Evolutionary conservation across 1,140 invertebrate genomes (phyloP).

Genomic region (Drosophila mojavensis): DNA sequence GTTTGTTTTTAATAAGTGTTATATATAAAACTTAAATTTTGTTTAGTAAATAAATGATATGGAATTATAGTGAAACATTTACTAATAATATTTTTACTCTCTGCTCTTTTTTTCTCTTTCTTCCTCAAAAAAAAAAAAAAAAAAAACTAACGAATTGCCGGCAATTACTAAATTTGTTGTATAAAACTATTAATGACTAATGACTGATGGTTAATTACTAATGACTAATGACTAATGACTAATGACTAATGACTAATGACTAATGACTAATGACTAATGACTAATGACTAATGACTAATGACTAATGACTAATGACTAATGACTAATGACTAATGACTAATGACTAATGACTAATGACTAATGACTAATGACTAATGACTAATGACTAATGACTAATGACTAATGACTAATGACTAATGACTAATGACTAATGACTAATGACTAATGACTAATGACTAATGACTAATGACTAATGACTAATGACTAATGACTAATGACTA

Average conservation of each 20-base stretch:
- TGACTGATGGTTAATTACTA: background rate
- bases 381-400: conserved; percentile 1
- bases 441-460: conserved; percentile 7
- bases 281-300: background rate
- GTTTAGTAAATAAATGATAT: background rate
- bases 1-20: conserved; percentile 42
- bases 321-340: conserved; percentile 1
- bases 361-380: background rate
- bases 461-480: background rate
- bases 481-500: conserved; percentile 1
- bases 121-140: conserved; percentile 22
- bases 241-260: conserved; percentile 3
- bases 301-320: conserved; percentile 1
- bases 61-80: conserved; percentile 28
- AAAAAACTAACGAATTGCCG: conserved; percentile 22
- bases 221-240: conserved; percentile 5
- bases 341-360: background rate
- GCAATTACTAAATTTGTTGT: background rate
- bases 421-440: conserved; percentile 4
- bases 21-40: conserved; percentile 16
- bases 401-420: conserved; percentile 5
- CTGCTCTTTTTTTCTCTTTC: conserved; percentile 48
- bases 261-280: conserved; percentile 5
- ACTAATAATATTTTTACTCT: conserved; percentile 65
- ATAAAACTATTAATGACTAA: background rate